Evolutionary conservation across 2,888 invertebrate genomes (phyloP), one percentile per base, ranked within the genome.

Genomic region (Netelia inedita): DNA sequence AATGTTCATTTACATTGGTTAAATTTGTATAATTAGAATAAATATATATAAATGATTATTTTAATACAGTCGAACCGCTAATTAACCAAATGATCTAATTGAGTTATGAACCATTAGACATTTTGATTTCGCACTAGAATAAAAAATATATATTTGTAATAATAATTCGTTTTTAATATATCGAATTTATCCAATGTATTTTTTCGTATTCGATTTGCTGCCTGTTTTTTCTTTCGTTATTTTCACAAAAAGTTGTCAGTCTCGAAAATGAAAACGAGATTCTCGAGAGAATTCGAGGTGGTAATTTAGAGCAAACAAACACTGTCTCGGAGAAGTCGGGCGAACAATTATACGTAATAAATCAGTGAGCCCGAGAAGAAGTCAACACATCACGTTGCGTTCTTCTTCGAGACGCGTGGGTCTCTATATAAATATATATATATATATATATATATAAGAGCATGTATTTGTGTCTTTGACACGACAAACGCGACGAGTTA

Each of bases 231-330:
- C 3, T 61, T 28, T 61, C 3, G 9, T 61, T 23, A 1, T 28
- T 16, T 2, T 46, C 11, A 16, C 23, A 53, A 41, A n/a, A 28
- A 35, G 43, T 10, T 50, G 16, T 65, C 59, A 73, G 63, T 66
- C 55, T 73, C 46, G 23, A 19, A n/a, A 59, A 35, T 28, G 41
- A 9, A 66, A 78, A 43, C 57, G 75, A 85, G 85, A 82, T 66
- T 72, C 63, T 75, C n/a, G 57, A 57, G 16, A 68, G 74, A 72
- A 76, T 82, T 80, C 61, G 75, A 79, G 75, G 79, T 69, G 61
- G 74, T 86, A 88, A 89, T 87, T 83, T 85, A 86, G 87, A 84
- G 82, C 85, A 87, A 87, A 88, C 88, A 88, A 87, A 87, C 79
- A 86, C 78, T 88, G 85, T 85, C 83, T 80, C 83, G 82, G 82